Evolutionary conservation across 2,797 vertebrate genomes (phyloP).

Genomic region (Tragelaphus oryx): DNA sequence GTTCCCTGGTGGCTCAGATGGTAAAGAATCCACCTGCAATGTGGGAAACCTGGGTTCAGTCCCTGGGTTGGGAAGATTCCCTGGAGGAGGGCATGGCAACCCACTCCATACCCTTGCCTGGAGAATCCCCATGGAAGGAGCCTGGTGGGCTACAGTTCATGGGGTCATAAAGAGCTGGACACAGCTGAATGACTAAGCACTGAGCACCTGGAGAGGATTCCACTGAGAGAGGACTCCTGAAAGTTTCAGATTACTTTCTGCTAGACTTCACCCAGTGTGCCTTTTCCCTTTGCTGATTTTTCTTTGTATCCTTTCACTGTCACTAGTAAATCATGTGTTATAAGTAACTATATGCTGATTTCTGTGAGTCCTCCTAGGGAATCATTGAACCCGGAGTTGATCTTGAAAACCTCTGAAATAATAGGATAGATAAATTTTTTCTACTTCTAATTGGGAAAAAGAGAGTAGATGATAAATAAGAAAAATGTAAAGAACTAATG

Average conservation of each 20-base stretch:
- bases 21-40: background rate
- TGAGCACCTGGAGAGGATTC: background rate
- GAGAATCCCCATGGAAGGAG: background rate
- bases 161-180: background rate
- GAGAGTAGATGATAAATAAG: background rate
- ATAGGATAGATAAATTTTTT: background rate
- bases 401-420: background rate
- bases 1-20: background rate
- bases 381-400: background rate
- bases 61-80: background rate
- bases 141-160: background rate
- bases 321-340: background rate
- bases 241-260: background rate
- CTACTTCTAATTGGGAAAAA: background rate
- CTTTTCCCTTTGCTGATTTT: background rate
- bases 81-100: background rate
- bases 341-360: background rate
- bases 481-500: background rate
- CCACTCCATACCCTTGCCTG: background rate
- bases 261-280: background rate
- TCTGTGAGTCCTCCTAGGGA: background rate
- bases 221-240: background rate
- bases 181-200: background rate
- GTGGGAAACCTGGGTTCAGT: background rate
- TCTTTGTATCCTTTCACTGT: background rate